These are phyloP conservation scores for Pampusana beccarii DNA, from an alignment of 2,113 vertebrate genomes.

Conservation along the genomic window DNA sequence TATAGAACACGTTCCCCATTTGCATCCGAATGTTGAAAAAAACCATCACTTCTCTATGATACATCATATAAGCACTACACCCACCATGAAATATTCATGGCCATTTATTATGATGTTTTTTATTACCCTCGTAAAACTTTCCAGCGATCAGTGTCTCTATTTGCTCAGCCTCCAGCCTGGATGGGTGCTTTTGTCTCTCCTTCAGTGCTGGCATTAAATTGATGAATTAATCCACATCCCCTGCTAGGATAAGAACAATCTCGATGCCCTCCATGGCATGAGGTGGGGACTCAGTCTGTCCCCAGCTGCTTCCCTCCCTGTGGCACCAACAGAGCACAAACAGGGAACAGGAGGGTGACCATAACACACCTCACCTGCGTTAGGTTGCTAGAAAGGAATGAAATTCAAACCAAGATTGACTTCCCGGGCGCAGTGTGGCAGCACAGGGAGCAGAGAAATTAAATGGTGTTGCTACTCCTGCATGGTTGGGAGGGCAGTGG, in stretches of 20 bases:
- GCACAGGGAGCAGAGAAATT: not conserved
- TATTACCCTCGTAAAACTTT: constrained; percentile 49
- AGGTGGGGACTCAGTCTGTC: not conserved
- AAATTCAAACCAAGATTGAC: not conserved
- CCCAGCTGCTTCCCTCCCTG: not conserved
- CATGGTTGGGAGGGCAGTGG: not conserved
- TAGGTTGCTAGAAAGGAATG: not conserved
- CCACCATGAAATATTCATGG: constrained; percentile 60
- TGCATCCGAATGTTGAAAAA: constrained; percentile 33
- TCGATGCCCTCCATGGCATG: not conserved
- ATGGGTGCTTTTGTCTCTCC: not conserved
- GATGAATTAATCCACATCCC: not conserved
- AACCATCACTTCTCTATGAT: constrained; percentile 9
- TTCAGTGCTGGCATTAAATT: not conserved
- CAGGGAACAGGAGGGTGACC: not conserved
- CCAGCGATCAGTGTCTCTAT: constrained; percentile 1
- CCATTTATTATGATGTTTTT: constrained; percentile 38
- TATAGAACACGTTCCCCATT: constrained; percentile 39
- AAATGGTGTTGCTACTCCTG: not conserved
- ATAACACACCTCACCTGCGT: not conserved
- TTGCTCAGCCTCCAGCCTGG: constrained; percentile 23
- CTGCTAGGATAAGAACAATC: accelerated
- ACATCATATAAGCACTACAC: not conserved
- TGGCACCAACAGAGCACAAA: not conserved
- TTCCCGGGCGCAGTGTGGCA: not conserved